phyloP scores from a whole-genome alignment of 2,797 vertebrate species.

The Falco biarmicus region DNA sequence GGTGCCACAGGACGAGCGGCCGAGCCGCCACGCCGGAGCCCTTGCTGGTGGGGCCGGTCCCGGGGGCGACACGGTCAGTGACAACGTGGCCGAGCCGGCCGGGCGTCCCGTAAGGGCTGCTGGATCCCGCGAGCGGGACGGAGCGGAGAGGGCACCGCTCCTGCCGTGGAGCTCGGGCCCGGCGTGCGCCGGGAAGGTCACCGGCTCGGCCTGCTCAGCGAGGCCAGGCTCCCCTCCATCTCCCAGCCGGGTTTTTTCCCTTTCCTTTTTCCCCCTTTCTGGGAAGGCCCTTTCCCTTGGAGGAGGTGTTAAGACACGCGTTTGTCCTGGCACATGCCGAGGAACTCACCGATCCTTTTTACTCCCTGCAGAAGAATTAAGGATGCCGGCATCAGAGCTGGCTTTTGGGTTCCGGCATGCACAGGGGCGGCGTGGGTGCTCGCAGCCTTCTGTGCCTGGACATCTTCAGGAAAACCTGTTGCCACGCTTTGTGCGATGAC shows the following conservation, averaged over 20 bases:
- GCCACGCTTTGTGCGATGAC: constrained; percentile 52
- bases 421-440: background rate
- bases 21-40: too few species aligned
- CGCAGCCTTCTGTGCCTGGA: background rate
- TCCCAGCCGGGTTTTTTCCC: constrained; percentile 28
- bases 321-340: constrained; percentile 21
- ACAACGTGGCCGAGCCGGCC: constrained; percentile 35
- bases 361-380: background rate
- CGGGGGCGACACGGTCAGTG: background rate
- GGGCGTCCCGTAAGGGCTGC: background rate
- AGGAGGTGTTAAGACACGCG: constrained; percentile 45
- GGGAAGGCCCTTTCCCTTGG: constrained; percentile 58
- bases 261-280: background rate
- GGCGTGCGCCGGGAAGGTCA: constrained; percentile 76
- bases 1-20: too few species aligned
- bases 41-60: background rate
- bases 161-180: constrained; percentile 6
- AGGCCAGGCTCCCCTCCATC: constrained; percentile 70
- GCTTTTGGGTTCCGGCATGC: background rate
- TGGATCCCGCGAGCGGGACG: constrained; percentile 35
- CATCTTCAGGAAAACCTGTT: constrained; percentile 55
- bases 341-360: constrained; percentile 29
- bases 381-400: constrained; percentile 6
- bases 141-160: constrained; percentile 42
- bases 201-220: constrained; percentile 74